phyloP scores from a whole-genome alignment of 2,888 invertebrate genomes.

The Harpalus rubripes region DNA sequence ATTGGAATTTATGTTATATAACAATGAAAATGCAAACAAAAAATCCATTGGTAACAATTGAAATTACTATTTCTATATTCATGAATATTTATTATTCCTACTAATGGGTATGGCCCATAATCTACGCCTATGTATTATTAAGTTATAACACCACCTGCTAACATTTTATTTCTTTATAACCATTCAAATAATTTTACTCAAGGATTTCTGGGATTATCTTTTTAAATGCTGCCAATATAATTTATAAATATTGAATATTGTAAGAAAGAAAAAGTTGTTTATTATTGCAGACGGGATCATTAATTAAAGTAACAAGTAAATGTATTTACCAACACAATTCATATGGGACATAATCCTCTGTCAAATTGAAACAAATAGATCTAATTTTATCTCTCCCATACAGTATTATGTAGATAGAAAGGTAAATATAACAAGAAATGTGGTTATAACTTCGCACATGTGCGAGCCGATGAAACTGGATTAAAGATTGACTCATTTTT shows the following conservation, averaged over 20 bases:
- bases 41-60: background rate
- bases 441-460: conserved; percentile 35
- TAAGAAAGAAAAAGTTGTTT: conserved; percentile 19
- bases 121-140: conserved; percentile 43
- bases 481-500: conserved; percentile 38
- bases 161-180: conserved; percentile 29
- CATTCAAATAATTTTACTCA: conserved; percentile 41
- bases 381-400: conserved; percentile 6
- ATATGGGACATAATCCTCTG: background rate
- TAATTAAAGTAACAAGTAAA: conserved; percentile 7
- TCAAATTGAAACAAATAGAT: conserved; percentile 23
- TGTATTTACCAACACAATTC: conserved; percentile 26
- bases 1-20: conserved; percentile 15
- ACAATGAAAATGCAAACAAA: background rate
- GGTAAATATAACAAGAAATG: conserved; percentile 13
- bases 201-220: conserved; percentile 12
- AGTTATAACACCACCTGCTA: conserved; percentile 44
- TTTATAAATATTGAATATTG: background rate
- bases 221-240: conserved; percentile 45
- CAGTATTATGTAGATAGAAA: conserved; percentile 13
- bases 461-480: conserved; percentile 13
- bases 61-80: conserved; percentile 1
- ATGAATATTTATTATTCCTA: conserved; percentile 27
- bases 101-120: conserved; percentile 1
- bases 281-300: background rate